Evolutionary conservation across 2,113 vertebrate species (phyloP).

Genomic region (Galemys pyrenaicus): DNA sequence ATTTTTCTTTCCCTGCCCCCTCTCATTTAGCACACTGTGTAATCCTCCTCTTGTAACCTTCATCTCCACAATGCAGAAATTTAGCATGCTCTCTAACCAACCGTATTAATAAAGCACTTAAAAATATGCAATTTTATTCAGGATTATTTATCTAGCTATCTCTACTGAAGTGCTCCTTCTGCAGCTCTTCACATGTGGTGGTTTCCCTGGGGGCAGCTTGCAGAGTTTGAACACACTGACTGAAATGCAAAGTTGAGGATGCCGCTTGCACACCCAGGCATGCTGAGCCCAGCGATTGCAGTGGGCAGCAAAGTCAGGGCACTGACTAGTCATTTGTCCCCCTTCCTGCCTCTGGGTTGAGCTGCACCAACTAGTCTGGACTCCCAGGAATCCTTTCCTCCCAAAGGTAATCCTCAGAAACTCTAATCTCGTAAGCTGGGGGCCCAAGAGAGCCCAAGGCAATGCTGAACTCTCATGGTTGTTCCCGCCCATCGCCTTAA

Average conservation of each 20-base stretch:
- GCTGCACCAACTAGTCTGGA: not conserved
- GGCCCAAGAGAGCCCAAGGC: not conserved
- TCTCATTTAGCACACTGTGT: not conserved
- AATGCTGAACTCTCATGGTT: not conserved
- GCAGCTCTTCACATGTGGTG: not conserved
- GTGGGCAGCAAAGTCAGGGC: not conserved
- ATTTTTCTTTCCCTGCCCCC: not conserved
- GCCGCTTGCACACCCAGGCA: not conserved
- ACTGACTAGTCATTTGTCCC: not conserved
- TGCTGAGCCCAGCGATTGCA: not conserved
- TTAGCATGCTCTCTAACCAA: conserved; percentile 46
- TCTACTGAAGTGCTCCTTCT: conserved; percentile 62
- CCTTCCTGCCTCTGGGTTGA: not conserved
- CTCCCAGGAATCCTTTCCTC: not conserved
- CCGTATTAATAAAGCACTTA: conserved; percentile 64
- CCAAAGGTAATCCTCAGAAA: not conserved
- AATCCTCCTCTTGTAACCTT: conserved; percentile 27
- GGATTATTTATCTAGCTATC: conserved; percentile 76
- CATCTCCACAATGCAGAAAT: not conserved
- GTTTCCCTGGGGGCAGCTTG: conserved; percentile 50
- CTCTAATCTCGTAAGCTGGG: not conserved
- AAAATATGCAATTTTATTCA: conserved; percentile 72
- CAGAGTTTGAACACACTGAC: not conserved
- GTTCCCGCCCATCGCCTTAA: not conserved
- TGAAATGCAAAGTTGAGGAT: not conserved